These are phyloP conservation scores for Harlomillsia oculata DNA, from an alignment of 1,140 invertebrate species.

Conservation along the genomic window DNA sequence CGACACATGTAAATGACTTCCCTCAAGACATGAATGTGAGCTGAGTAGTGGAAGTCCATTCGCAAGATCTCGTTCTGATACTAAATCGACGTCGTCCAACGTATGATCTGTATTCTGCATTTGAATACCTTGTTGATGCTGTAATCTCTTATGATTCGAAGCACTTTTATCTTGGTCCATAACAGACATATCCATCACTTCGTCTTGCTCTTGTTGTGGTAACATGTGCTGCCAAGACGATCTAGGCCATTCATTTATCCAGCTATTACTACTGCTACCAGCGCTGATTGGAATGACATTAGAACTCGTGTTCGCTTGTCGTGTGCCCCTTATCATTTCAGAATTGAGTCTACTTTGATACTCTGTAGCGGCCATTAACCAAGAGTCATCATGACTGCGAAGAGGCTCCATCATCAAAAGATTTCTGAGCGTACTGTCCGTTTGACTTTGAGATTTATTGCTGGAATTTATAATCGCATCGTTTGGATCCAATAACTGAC, in stretches of 20 bases:
- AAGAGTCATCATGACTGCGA: slow-evolving; percentile 26
- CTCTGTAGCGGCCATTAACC: slow-evolving; percentile 21
- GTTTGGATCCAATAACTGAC: slow-evolving; percentile 20
- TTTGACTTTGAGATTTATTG: slow-evolving; percentile 10
- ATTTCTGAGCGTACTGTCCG: slow-evolving; percentile 26
- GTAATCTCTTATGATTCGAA: slow-evolving; percentile 18
- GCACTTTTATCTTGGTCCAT: slow-evolving; percentile 2
- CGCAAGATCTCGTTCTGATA: slow-evolving; percentile 23
- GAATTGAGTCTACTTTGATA: slow-evolving; percentile 19
- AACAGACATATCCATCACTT: slow-evolving; percentile 28
- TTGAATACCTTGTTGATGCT: too few relatives aligned
- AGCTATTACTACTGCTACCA: not conserved
- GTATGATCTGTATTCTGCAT: slow-evolving; percentile 14
- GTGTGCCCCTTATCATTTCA: not conserved
- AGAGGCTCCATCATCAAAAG: slow-evolving; percentile 32
- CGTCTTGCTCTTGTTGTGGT: slow-evolving; percentile 25
- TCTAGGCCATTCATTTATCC: not conserved
- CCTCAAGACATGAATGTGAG: not conserved
- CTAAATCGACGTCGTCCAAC: slow-evolving; percentile 32
- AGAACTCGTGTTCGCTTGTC: not conserved
- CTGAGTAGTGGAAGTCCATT: not conserved
- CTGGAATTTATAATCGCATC: not conserved
- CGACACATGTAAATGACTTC: slow-evolving; percentile 4
- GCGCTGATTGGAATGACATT: not conserved
- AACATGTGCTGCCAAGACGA: not conserved